These are phyloP conservation scores for Drosophila glabriapex DNA, from an alignment of 2,888 invertebrate genomes.

Conservation along the genomic window DNA sequence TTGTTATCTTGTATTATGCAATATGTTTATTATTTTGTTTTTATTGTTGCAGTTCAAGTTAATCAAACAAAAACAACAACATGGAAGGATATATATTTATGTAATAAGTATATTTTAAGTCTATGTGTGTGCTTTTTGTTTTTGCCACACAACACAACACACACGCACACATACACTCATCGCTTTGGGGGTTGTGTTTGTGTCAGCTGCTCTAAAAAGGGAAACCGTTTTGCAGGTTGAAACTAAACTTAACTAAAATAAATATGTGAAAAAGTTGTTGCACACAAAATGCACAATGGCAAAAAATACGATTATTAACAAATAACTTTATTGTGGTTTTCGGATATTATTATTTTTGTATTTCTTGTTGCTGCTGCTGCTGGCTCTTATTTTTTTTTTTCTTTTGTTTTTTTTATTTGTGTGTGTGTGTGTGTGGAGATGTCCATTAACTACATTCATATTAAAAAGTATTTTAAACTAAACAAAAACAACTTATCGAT, in stretches of 20 bases:
- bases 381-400: conserved; percentile 3
- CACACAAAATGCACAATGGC: conserved; percentile 42
- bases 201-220: conserved; percentile 36
- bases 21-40: conserved; percentile 30
- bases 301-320: conserved; percentile 60
- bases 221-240: conserved; percentile 58
- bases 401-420: background rate
- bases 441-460: conserved; percentile 47
- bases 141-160: conserved; percentile 9
- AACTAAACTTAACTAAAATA: conserved; percentile 37
- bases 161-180: conserved; percentile 2
- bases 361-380: conserved; percentile 31
- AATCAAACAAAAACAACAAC: conserved; percentile 72
- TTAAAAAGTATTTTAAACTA: conserved; percentile 48
- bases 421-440: conserved; percentile 25
- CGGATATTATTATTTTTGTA: conserved; percentile 33
- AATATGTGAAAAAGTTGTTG: conserved; percentile 38
- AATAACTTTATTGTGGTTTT: conserved; percentile 65
- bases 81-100: conserved; percentile 66
- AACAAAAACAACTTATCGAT: conserved; percentile 56
- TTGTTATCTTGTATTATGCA: conserved; percentile 41
- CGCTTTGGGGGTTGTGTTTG: conserved; percentile 15
- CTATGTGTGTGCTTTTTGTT: conserved; percentile 13
- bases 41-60: conserved; percentile 62
- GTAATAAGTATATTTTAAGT: conserved; percentile 29